Conservation (phyloP, 2,113 vertebrate genomes). For the Alethe diademata region DNA sequence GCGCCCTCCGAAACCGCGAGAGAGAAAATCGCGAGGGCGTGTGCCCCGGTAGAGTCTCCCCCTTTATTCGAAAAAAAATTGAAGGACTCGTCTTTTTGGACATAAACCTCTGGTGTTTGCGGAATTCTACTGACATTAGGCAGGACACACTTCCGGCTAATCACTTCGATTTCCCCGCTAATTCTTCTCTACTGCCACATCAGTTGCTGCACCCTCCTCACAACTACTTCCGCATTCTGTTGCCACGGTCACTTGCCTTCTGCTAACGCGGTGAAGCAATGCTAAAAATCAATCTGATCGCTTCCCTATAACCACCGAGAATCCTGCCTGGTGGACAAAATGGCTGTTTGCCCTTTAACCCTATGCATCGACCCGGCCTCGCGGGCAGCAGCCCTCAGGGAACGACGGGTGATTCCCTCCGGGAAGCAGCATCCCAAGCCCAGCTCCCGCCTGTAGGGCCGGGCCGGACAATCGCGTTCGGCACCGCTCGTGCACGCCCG, state of each 20-base stretch:
- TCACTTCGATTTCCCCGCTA: fast-evolving
- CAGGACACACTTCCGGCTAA: too few species aligned
- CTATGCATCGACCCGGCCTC: fast-evolving
- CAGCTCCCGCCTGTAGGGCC: fast-evolving
- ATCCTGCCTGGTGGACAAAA: background rate
- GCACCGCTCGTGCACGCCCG: too few species aligned
- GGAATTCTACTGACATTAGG: background rate
- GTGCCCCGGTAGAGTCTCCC: too few species aligned
- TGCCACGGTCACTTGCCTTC: too few species aligned
- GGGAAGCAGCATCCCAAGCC: fast-evolving
- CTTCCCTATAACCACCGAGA: fast-evolving
- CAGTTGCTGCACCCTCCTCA: background rate
- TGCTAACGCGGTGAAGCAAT: fast-evolving
- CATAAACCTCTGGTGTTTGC: background rate
- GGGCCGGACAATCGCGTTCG: background rate
- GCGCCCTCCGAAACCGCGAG: fast-evolving
- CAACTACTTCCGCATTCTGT: fast-evolving
- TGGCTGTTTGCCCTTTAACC: too few species aligned
- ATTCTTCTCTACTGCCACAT: fast-evolving
- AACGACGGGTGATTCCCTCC: fast-evolving
- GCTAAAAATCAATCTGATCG: fast-evolving
- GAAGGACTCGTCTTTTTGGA: background rate
- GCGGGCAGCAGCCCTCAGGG: fast-evolving
- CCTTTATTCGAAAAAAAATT: background rate
- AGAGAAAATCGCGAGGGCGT: background rate